A percentile compares a stretch with the other conserved stretches of the same genome.
Evolutionary conservation across 2,888 invertebrate genomes (phyloP).

Genomic region (Norana najaformis): DNA sequence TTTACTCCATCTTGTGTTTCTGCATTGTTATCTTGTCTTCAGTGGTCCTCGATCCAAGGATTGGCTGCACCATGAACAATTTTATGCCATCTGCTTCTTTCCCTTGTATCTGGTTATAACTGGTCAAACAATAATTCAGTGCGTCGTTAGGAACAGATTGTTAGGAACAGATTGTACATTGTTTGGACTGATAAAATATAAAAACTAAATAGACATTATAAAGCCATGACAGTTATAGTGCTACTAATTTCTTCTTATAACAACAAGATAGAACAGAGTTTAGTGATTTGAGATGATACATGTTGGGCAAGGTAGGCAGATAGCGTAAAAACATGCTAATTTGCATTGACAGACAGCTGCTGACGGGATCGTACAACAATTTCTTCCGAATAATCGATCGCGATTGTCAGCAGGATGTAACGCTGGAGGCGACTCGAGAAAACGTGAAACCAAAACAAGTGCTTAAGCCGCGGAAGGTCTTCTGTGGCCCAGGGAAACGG

Average conservation of each 20-base stretch:
- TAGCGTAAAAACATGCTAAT: background rate
- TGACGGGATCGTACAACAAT: conserved; percentile 99
- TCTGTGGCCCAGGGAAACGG: conserved; percentile 88
- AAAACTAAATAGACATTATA: background rate
- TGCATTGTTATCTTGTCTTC: no score
- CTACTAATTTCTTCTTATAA: no score
- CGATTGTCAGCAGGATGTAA: conserved; percentile 82
- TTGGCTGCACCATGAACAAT: no score
- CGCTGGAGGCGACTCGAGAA: conserved; percentile 92
- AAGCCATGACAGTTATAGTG: no score
- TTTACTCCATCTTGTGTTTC: no score
- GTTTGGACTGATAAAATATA: background rate
- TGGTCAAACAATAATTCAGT: no score
- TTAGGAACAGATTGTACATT: no score
- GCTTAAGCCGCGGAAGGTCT: conserved; percentile 87
- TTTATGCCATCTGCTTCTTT: no score
- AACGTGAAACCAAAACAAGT: conserved; percentile 91
- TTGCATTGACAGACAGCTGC: conserved; percentile 73
- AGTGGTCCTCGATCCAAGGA: no score
- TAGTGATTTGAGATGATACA: background rate
- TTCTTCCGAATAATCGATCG: conserved; percentile 95
- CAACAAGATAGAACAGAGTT: no score
- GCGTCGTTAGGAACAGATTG: no score
- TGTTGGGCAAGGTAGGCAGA: background rate
- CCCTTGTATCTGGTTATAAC: no score